A percentile compares a stretch with the other conserved stretches of the same genome.
These are phyloP conservation scores for Catamblyrhynchus diadema DNA, from an alignment of 2,797 vertebrate species.

Conservation along the genomic window DNA sequence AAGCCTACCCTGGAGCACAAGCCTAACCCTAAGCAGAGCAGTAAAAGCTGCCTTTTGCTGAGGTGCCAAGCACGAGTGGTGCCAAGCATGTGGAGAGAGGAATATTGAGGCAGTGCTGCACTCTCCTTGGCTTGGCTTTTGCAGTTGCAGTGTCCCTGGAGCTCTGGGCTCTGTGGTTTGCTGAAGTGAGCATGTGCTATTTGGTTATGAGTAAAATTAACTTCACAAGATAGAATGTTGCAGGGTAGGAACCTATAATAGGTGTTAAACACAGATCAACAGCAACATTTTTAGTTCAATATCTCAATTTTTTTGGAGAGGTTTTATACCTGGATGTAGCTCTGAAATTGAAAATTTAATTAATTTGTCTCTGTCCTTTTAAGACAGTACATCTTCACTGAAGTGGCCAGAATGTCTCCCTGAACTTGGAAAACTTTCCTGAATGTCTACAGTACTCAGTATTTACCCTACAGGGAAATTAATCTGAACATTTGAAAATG, in stretches of 20 bases:
- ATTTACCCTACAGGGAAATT: neutral
- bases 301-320: neutral
- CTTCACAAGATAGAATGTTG: neutral
- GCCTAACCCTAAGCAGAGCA: neutral
- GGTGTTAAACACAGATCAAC: neutral
- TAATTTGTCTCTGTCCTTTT: neutral
- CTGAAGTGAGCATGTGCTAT: neutral
- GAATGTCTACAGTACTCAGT: neutral
- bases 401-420: neutral
- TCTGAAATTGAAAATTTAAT: neutral
- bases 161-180: neutral
- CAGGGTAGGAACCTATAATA: neutral
- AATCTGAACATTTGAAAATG: neutral
- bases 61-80: neutral
- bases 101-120: neutral
- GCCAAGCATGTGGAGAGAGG: neutral
- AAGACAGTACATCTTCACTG: neutral
- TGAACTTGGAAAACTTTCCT: neutral
- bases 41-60: neutral
- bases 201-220: neutral
- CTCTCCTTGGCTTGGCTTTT: neutral
- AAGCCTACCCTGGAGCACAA: neutral
- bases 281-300: neutral
- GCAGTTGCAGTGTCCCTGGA: neutral
- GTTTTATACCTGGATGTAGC: neutral